These are phyloP conservation scores for Panurus biarmicus DNA, from an alignment of 2,113 vertebrate genomes.

Conservation along the genomic window DNA sequence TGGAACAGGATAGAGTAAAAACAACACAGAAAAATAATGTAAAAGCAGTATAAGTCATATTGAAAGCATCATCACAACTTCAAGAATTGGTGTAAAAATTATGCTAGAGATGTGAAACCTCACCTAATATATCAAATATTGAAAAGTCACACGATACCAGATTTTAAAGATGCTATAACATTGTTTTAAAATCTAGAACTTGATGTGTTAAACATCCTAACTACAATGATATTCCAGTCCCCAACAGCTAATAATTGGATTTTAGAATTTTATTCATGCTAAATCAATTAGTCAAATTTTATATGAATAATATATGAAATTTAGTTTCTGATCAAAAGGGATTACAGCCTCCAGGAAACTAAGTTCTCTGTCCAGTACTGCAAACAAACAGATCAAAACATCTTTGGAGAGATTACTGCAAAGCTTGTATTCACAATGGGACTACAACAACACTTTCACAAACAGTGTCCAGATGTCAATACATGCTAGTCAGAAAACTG, in stretches of 20 bases:
- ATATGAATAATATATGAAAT: constrained; percentile 40
- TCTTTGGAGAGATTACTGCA: neutral
- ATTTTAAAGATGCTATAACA: constrained; percentile 5
- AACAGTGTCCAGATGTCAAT: neutral
- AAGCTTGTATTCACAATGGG: neutral
- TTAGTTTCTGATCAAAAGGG: constrained; percentile 27
- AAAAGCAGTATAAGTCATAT: neutral
- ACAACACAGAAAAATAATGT: neutral
- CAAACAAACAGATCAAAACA: constrained; percentile 1
- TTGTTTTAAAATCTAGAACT: constrained; percentile 17
- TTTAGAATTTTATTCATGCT: neutral
- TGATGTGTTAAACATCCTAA: neutral
- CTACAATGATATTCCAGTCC: neutral
- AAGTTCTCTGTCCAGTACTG: neutral
- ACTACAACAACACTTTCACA: neutral
- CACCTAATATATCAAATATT: neutral
- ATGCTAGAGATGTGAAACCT: neutral
- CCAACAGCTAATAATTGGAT: neutral
- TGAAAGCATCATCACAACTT: constrained; percentile 5
- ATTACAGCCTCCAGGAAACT: constrained; percentile 12
- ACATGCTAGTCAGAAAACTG: neutral
- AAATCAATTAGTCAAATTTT: constrained; percentile 47
- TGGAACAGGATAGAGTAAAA: neutral
- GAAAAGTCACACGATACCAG: neutral
- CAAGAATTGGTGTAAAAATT: neutral